phyloP scores from a whole-genome alignment of 2,888 invertebrate genomes.

The Masnerella sp. region DNA sequence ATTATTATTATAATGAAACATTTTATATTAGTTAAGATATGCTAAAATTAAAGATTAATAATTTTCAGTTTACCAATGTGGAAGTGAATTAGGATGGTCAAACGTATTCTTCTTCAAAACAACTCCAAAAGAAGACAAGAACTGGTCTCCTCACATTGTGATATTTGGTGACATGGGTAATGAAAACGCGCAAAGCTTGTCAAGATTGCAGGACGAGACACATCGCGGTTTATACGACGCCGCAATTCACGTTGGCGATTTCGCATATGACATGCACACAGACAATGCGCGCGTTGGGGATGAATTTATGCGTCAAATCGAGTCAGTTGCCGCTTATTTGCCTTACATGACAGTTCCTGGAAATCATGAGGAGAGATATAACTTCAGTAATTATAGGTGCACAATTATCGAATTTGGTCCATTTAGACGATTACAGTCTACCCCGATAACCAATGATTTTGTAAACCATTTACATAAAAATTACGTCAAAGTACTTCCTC shows the following conservation, averaged over 20 bases:
- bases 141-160: conserved; percentile 90
- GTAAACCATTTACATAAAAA: no score
- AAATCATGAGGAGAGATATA: conserved; percentile 92
- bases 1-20: no score
- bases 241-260: conserved; percentile 95
- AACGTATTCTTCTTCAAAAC: conserved; percentile 87
- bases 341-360: conserved; percentile 97
- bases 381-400: conserved; percentile 93
- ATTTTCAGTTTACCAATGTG: conserved; percentile 86
- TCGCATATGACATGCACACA: conserved; percentile 95
- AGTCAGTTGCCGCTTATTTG: conserved; percentile 91
- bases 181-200: conserved; percentile 91
- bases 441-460: no score
- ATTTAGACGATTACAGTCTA: no score
- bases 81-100: conserved; percentile 90
- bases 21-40: no score
- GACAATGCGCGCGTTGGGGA: conserved; percentile 91
- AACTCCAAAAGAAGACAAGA: conserved; percentile 80
- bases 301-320: conserved; percentile 94
- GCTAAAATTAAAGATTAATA: no score
- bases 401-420: conserved; percentile 4
- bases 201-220: conserved; percentile 90
- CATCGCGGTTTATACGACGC: conserved; percentile 90
- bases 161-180: conserved; percentile 97
- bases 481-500: no score